Evolutionary conservation across 2,888 invertebrate genomes (phyloP).

Genomic region (Lottia scabra): DNA sequence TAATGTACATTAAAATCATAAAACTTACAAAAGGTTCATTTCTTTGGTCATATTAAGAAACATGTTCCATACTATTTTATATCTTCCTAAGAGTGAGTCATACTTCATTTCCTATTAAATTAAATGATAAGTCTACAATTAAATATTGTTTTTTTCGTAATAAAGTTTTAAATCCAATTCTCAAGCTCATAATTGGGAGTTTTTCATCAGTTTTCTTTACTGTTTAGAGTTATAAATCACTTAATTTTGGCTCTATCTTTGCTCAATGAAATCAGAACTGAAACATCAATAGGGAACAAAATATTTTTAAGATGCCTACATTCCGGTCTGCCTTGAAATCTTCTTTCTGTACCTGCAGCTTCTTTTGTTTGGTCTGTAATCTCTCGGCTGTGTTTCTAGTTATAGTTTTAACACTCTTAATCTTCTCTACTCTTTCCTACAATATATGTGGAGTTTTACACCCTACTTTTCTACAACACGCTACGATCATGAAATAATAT

Average conservation of each 20-base stretch:
- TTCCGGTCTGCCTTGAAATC: not conserved
- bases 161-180: no score
- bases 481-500: no score
- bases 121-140: no score
- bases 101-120: slow-evolving; percentile 36
- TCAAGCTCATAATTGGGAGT: no score
- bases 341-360: not conserved
- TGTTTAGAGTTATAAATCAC: no score
- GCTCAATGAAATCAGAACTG: no score
- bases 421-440: not conserved
- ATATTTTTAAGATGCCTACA: slow-evolving; percentile 5
- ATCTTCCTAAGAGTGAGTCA: slow-evolving; percentile 35
- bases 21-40: slow-evolving; percentile 41
- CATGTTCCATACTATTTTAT: slow-evolving; percentile 38
- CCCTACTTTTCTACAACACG: no score
- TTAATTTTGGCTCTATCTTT: no score
- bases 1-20: not conserved
- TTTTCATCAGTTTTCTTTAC: no score
- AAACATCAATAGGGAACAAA: no score
- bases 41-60: slow-evolving; percentile 42
- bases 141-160: no score
- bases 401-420: not conserved
- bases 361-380: not conserved
- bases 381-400: not conserved
- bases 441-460: no score